Evolutionary conservation across 2,888 invertebrate species (phyloP).

Genomic region (Fragum sueziense): DNA sequence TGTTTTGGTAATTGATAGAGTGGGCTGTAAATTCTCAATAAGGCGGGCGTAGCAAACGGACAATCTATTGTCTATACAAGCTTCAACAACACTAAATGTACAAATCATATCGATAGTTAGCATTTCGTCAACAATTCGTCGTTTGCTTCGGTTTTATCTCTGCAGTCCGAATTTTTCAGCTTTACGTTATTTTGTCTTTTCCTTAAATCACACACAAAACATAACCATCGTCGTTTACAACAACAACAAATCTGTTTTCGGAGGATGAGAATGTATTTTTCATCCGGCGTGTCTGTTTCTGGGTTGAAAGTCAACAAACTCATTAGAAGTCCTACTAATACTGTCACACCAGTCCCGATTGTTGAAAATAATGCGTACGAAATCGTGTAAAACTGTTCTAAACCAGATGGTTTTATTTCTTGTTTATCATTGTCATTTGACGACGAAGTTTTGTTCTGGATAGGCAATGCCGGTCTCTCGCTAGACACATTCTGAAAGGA

Average conservation of each 20-base stretch:
- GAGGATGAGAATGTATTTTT: slow-evolving; percentile 23
- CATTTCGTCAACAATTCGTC: slow-evolving; percentile 11
- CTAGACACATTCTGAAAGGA: not conserved
- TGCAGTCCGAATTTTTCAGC: not conserved
- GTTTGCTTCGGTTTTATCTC: not conserved
- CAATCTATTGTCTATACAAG: too few species aligned
- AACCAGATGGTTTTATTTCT: not conserved
- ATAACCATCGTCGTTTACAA: slow-evolving; percentile 8
- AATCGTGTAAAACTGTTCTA: slow-evolving; percentile 32
- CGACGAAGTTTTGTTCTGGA: not conserved
- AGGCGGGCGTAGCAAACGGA: too few species aligned
- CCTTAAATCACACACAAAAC: not conserved
- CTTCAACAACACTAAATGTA: too few species aligned
- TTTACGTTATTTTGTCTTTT: not conserved
- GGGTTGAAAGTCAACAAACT: slow-evolving; percentile 39
- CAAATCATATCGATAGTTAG: too few species aligned
- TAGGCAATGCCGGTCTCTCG: not conserved
- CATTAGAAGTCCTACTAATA: slow-evolving; percentile 33
- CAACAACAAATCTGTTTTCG: slow-evolving; percentile 39
- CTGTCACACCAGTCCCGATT: slow-evolving; percentile 41
- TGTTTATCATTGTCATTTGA: not conserved
- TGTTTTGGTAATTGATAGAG: too few species aligned
- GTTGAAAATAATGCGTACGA: slow-evolving; percentile 46
- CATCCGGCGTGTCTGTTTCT: slow-evolving; percentile 29
- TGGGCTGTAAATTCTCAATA: too few species aligned